Evolutionary conservation across 2,113 vertebrate species (phyloP).

Genomic region (Misgurnus mizolepis): DNA sequence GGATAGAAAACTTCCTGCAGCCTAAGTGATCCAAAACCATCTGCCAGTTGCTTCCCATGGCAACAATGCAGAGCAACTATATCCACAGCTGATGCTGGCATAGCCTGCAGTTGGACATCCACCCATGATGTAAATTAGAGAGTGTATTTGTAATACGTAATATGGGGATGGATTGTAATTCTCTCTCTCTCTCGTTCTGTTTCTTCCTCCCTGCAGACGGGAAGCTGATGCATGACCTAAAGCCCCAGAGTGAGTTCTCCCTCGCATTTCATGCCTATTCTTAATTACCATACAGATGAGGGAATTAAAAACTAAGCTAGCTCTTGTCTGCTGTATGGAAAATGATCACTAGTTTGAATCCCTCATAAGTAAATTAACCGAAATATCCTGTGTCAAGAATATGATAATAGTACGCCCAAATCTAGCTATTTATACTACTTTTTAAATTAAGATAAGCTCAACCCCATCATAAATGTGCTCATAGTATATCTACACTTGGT

Average conservation of each 20-base stretch:
- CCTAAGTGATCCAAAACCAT: conserved; percentile 40
- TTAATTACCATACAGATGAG: conserved; percentile 19
- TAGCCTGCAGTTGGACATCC: conserved; percentile 59
- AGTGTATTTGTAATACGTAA: conserved; percentile 62
- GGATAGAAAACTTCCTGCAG: conserved; percentile 46
- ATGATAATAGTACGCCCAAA: neutral
- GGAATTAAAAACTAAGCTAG: conserved; percentile 8
- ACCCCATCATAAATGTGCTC: neutral
- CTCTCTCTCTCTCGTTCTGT: conserved; percentile 60
- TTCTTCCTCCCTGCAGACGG: conserved; percentile 86
- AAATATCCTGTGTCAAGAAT: neutral
- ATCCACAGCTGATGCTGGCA: conserved; percentile 55
- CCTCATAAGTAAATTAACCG: neutral
- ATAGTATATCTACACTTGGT: neutral
- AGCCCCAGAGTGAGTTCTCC: conserved; percentile 93
- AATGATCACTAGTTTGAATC: neutral
- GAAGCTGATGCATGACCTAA: conserved; percentile 97
- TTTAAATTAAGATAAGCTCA: conserved; percentile 9
- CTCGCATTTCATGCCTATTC: conserved; percentile 67
- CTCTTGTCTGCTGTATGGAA: neutral
- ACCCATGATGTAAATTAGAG: conserved; percentile 52
- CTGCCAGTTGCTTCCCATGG: conserved; percentile 49
- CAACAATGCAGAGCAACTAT: conserved; percentile 58
- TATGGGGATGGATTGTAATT: conserved; percentile 67
- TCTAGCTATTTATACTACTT: neutral